Evolutionary conservation across 2,888 invertebrate species (phyloP).

Genomic region (Xestia xanthographa): DNA sequence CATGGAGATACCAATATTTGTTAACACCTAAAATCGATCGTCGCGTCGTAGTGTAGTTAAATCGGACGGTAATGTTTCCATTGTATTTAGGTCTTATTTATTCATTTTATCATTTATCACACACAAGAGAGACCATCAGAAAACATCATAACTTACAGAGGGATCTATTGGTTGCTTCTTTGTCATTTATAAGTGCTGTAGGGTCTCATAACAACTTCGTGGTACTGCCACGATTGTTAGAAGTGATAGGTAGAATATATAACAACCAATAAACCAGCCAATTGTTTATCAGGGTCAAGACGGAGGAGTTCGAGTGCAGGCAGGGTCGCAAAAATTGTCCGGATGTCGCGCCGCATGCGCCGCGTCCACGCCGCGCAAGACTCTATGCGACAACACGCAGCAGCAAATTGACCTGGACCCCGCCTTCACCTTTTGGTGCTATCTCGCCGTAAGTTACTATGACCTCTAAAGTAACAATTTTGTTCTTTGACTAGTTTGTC

Average conservation of each 20-base stretch:
- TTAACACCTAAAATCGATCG: not conserved
- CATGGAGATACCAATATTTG: not conserved
- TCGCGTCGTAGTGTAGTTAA: not conserved
- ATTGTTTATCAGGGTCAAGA: constrained; percentile 67
- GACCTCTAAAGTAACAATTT: constrained; percentile 22
- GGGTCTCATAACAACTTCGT: not conserved
- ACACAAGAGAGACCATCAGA: too few species aligned
- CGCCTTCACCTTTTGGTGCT: constrained; percentile 93
- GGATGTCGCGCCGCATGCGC: constrained; percentile 91
- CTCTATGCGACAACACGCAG: constrained; percentile 91
- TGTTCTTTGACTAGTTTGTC: constrained; percentile 16
- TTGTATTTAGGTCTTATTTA: too few species aligned
- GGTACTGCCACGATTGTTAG: not conserved
- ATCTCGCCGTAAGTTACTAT: constrained; percentile 90
- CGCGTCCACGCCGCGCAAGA: constrained; percentile 89
- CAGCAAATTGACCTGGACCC: constrained; percentile 92
- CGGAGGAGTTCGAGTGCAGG: constrained; percentile 77
- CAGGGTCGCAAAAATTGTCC: constrained; percentile 78
- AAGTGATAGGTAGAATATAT: constrained; percentile 18
- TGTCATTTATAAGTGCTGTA: not conserved
- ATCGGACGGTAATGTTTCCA: not conserved
- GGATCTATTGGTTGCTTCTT: constrained; percentile 5
- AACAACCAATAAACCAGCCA: constrained; percentile 30
- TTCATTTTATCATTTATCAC: too few species aligned
- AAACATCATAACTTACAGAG: too few species aligned